Evolutionary conservation across 2,797 vertebrate species (phyloP).

Genomic region (Apogon talboti): DNA sequence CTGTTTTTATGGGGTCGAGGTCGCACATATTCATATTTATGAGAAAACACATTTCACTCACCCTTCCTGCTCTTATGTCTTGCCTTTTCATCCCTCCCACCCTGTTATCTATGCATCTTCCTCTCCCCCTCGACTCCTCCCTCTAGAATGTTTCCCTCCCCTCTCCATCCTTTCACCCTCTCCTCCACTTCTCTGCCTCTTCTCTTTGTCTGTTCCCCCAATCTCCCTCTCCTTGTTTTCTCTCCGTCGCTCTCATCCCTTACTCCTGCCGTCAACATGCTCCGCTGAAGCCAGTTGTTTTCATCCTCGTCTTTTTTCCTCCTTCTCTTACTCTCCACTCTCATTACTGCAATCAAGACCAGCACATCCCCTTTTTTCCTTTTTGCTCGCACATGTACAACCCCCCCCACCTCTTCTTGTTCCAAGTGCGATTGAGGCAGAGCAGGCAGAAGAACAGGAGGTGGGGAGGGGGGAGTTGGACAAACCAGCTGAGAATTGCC

Average conservation of each 20-base stretch:
- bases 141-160: constrained; percentile 13
- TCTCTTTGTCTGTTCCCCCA: background rate
- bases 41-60: background rate
- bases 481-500: constrained; percentile 60
- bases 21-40: constrained; percentile 2
- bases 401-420: constrained; percentile 51
- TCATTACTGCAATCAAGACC: constrained; percentile 61
- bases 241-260: constrained; percentile 23
- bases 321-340: constrained; percentile 34
- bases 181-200: background rate
- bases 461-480: constrained; percentile 4
- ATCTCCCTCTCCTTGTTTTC: background rate
- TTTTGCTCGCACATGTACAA: constrained; percentile 36
- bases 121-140: constrained; percentile 23
- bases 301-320: constrained; percentile 21
- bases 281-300: constrained; percentile 30
- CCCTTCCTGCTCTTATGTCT: constrained; percentile 2
- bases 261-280: constrained; percentile 1
- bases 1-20: background rate
- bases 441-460: constrained; percentile 3
- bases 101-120: constrained; percentile 9
- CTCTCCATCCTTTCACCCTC: constrained; percentile 17
- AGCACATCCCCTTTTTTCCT: constrained; percentile 32
- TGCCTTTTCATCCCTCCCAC: background rate
- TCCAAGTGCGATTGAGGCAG: constrained; percentile 51